Percentiles rank a stretch among this genome's conserved stretches.
phyloP scores from a whole-genome alignment of 2,888 invertebrate species.

The Phorcus lineatus region DNA sequence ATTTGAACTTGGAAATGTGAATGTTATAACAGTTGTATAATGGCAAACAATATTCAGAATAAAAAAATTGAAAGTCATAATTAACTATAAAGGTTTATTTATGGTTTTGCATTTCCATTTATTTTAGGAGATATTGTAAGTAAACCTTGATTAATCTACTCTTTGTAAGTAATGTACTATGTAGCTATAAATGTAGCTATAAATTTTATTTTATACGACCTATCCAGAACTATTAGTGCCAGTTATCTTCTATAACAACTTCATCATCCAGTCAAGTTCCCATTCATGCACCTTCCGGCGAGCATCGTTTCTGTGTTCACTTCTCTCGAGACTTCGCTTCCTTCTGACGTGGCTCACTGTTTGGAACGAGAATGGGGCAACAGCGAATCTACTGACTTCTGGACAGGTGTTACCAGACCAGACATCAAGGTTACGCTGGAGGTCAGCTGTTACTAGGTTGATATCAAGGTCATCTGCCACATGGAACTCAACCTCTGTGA shows the following conservation, averaged over 20 bases:
- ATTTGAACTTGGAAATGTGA: too few relatives aligned
- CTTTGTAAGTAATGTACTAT: too few relatives aligned
- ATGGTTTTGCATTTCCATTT: too few relatives aligned
- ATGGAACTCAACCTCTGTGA: slow-evolving; percentile 35
- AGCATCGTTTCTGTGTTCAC: slow-evolving; percentile 31
- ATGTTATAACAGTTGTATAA: too few relatives aligned
- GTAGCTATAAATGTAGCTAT: too few relatives aligned
- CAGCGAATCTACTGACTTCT: slow-evolving; percentile 29
- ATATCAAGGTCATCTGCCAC: slow-evolving; percentile 18
- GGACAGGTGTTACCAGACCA: slow-evolving; percentile 39
- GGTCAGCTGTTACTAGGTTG: slow-evolving; percentile 23
- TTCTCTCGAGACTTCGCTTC: slow-evolving; percentile 32
- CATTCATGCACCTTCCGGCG: slow-evolving; percentile 31
- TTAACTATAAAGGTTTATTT: too few relatives aligned
- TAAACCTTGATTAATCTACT: too few relatives aligned
- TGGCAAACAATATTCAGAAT: too few relatives aligned
- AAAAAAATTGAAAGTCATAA: too few relatives aligned
- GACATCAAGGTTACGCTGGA: slow-evolving; percentile 38
- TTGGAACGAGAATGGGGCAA: slow-evolving; percentile 32
- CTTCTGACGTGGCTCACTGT: slow-evolving; percentile 23
- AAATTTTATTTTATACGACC: too few relatives aligned
- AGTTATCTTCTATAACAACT: slow-evolving; percentile 21
- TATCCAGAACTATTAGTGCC: too few relatives aligned
- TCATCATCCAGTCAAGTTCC: slow-evolving; percentile 41
- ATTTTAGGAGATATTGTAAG: too few relatives aligned